Conservation (phyloP, 2,888 invertebrate species). For the Pilophorus perplexus region DNA sequence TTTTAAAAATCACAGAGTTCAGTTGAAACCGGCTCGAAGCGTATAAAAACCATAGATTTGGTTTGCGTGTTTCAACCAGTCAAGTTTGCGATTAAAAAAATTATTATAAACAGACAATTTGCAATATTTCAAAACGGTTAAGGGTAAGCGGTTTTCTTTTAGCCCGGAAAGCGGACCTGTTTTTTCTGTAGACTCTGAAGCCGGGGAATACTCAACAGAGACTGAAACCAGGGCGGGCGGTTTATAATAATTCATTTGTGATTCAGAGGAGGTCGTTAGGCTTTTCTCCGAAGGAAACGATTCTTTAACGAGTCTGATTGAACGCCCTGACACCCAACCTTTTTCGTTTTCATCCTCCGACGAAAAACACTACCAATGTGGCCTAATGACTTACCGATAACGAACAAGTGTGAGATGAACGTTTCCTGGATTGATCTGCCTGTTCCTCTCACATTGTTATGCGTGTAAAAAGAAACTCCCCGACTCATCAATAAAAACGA, state of each 20-base stretch:
- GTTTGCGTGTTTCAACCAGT: no score
- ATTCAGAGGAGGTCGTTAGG: constrained; percentile 35
- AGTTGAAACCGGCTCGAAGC: no score
- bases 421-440: constrained; percentile 29
- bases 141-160: no score
- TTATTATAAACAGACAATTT: no score
- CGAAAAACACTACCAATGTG: not conserved
- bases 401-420: constrained; percentile 39
- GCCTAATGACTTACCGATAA: constrained; percentile 38
- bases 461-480: constrained; percentile 4
- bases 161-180: no score
- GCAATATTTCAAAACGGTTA: no score
- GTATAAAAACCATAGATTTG: no score
- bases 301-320: constrained; percentile 40
- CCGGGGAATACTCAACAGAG: no score
- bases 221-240: not conserved
- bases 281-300: constrained; percentile 37
- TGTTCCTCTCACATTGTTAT: constrained; percentile 11
- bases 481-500: no score
- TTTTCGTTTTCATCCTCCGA: not conserved
- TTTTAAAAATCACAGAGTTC: no score
- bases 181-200: no score
- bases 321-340: constrained; percentile 16
- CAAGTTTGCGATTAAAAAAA: no score
- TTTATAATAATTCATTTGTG: constrained; percentile 34